Evolutionary conservation across 2,113 vertebrate genomes (phyloP).

Genomic region (Xyrauchen texanus): DNA sequence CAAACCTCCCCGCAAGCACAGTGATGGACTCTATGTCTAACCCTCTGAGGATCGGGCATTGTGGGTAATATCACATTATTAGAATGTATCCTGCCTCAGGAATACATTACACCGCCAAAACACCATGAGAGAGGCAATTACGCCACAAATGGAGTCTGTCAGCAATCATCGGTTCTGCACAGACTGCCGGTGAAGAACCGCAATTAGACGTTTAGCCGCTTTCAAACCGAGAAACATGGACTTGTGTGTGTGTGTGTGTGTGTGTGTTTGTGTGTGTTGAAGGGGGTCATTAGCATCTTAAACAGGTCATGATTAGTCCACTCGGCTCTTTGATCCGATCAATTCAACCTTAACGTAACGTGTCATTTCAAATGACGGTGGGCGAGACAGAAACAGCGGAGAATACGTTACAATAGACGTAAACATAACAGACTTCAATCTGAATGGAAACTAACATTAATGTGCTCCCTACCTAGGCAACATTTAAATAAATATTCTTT

Average conservation of each 20-base stretch:
- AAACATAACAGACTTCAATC: not conserved
- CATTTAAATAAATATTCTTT: too few species aligned
- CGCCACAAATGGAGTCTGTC: conserved; percentile 51
- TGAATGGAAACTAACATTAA: too few species aligned
- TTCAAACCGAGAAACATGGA: too few species aligned
- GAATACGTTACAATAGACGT: not conserved
- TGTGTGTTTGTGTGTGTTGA: too few species aligned
- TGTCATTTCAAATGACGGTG: conserved; percentile 1
- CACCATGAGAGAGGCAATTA: conserved; percentile 54
- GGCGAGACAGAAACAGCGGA: not conserved
- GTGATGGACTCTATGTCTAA: not conserved
- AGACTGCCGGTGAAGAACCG: conserved; percentile 40
- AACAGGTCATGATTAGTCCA: conserved; percentile 26
- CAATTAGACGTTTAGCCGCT: conserved; percentile 51
- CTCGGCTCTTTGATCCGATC: conserved; percentile 8
- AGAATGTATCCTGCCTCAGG: conserved; percentile 41
- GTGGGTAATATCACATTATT: conserved; percentile 36
- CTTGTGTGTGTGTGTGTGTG: too few species aligned
- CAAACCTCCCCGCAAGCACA: not conserved
- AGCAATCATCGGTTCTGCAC: conserved; percentile 39
- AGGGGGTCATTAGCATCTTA: conserved; percentile 16
- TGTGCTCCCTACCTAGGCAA: too few species aligned
- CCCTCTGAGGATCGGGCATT: conserved; percentile 19
- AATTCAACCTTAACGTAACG: conserved; percentile 11
- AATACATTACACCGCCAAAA: conserved; percentile 50